Percentiles rank a stretch among this genome's conserved stretches.
These are phyloP conservation scores for Periophthalmus modestus DNA, from an alignment of 2,113 vertebrate genomes.

Conservation along the genomic window DNA sequence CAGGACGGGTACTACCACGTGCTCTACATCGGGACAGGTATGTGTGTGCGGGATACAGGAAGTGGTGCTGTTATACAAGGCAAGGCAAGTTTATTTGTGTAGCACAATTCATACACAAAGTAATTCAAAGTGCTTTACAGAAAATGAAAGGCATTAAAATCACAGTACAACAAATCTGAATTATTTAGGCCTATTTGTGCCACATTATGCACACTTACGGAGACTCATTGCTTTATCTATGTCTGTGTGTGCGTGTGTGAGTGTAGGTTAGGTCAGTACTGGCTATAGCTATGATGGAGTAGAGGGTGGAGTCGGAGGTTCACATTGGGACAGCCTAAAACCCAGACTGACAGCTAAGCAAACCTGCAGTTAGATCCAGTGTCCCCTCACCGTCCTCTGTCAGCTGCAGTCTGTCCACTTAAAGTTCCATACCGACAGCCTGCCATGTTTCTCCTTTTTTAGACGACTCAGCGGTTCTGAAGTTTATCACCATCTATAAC, in stretches of 20 bases:
- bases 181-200: too few species aligned
- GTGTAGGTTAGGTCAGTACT: neutral
- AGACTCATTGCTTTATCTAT: too few species aligned
- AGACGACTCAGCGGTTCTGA: constrained; percentile 91
- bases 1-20: constrained; percentile 97
- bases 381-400: neutral
- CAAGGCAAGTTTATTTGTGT: too few species aligned
- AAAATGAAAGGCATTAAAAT: too few species aligned
- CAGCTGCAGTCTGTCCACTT: neutral
- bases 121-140: too few species aligned
- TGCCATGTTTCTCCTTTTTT: constrained; percentile 15
- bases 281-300: neutral
- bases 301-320: neutral
- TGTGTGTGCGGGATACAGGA: too few species aligned
- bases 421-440: neutral
- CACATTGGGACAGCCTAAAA: neutral
- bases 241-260: constrained; percentile 56
- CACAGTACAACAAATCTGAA: too few species aligned
- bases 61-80: too few species aligned
- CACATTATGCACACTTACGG: too few species aligned
- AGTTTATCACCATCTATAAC: constrained; percentile 96
- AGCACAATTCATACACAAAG: too few species aligned
- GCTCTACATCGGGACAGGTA: constrained; percentile 95
- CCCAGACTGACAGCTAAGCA: neutral
- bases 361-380: neutral